A percentile compares a stretch with the other conserved stretches of the same genome.
Evolutionary conservation across 2,797 vertebrate species (phyloP).

Genomic region (Eleutherodactylus coqui): DNA sequence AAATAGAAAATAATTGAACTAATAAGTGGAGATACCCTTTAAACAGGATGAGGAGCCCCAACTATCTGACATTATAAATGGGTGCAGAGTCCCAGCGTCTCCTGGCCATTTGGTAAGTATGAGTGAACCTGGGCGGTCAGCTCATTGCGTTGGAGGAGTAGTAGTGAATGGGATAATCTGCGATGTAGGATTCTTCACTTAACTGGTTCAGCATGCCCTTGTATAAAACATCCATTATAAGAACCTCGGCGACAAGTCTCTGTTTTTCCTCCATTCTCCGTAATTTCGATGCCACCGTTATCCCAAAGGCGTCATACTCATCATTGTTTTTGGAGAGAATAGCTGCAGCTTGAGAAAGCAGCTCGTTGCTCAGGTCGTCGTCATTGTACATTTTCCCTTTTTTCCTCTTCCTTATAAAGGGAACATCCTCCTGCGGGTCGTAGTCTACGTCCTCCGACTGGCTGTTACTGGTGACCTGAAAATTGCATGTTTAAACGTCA

Average conservation of each 20-base stretch:
- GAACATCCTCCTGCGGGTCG: conserved; percentile 24
- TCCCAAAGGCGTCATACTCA: conserved; percentile 40
- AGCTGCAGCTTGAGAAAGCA: conserved; percentile 38
- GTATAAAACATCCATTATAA: conserved; percentile 41
- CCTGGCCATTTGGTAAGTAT: neutral
- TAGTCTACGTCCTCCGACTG: conserved; percentile 32
- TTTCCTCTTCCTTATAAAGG: conserved; percentile 13
- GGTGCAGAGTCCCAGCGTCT: neutral
- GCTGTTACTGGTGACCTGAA: conserved; percentile 43
- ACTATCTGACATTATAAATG: neutral
- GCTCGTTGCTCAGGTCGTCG: conserved; percentile 9
- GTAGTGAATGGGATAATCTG: conserved; percentile 15
- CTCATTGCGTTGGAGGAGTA: conserved; percentile 22
- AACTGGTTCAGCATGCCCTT: conserved; percentile 48
- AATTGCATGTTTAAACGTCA: neutral
- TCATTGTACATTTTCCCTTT: conserved; percentile 39
- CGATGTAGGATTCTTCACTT: conserved; percentile 26
- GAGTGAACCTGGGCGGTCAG: neutral
- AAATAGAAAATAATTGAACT: neutral
- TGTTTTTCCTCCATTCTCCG: conserved; percentile 49
- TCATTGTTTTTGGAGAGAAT: conserved; percentile 44
- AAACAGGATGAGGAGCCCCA: neutral
- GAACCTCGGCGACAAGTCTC: conserved; percentile 30
- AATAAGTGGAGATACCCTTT: conserved; percentile 10
- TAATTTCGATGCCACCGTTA: conserved; percentile 36